A percentile compares a stretch with the other conserved stretches of the same genome.
Evolutionary conservation across 23 tunicate species (phyloP).

Genomic region (Botrylloides violaceus): DNA sequence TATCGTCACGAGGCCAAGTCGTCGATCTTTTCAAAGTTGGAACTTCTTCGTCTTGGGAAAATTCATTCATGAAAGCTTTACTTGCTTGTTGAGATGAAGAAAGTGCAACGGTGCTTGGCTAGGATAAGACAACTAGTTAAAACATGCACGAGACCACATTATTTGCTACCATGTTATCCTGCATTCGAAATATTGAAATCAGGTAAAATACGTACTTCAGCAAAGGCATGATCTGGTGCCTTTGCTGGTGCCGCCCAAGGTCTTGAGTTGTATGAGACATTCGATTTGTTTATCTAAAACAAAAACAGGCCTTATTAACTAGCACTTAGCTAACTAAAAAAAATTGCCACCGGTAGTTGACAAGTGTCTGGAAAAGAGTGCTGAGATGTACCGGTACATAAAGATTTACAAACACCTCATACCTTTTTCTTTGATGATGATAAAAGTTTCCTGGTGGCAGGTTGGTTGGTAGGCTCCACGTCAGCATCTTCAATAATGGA

Average conservation of each 20-base stretch:
- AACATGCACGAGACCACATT: too few species aligned
- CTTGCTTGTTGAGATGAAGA: background rate
- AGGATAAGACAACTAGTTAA: background rate
- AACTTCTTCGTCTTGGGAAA: background rate
- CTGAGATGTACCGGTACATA: background rate
- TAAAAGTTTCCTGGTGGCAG: background rate
- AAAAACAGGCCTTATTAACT: too few species aligned
- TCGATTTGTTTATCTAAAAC: slow-evolving; percentile 19
- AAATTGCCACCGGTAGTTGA: background rate
- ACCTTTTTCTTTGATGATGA: background rate
- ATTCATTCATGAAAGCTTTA: background rate
- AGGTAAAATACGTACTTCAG: background rate
- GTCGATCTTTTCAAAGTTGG: slow-evolving; percentile 30
- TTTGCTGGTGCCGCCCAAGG: slow-evolving; percentile 43
- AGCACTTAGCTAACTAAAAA: too few species aligned
- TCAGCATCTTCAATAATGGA: background rate
- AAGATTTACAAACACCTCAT: background rate
- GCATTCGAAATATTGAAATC: background rate
- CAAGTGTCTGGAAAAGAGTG: background rate
- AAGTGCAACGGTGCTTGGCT: background rate
- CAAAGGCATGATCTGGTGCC: background rate
- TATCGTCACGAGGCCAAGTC: slow-evolving; percentile 59
- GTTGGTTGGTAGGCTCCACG: background rate
- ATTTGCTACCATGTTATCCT: background rate
- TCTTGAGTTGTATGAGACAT: slow-evolving; percentile 60